Base-by-base conservation (phyloP, 2,888 invertebrate species). In the Sphinx pinastri region DNA sequence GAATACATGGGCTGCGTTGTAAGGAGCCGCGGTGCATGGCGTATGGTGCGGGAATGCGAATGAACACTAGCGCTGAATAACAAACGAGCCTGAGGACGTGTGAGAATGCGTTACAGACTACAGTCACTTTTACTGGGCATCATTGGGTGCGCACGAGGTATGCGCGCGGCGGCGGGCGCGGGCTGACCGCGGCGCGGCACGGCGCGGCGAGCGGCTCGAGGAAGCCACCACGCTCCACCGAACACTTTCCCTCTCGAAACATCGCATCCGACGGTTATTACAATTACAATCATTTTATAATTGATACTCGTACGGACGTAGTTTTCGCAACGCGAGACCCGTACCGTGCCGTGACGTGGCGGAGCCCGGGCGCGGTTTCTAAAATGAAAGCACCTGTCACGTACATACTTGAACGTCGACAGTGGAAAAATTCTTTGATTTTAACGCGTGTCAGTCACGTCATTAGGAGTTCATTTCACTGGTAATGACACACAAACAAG, bases 171-270 rank as follows among this genome's bases (percentile, higher is more conserved):
- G 16, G 55, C 19, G 0, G 55, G 55, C 55, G 54, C 12, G 13
- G 11, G 51, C 12, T 5, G 51, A 51, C 38, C 38, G 51, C 10
- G 16, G 6, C 16, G 16, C 10, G 13, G 31, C 58, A 70, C 38
- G 72, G 68, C 67, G 66, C 59, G 68, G 71, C 80, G 77, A 77
- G 71, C 76, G 78, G 74, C 77, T 78, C 77, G 79, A 86, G 91
- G 90, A 89, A 90, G 84, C 82, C 81, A 81, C 77, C 77, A 84
- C 88, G 89, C 78, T 88, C 86, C 81, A 86, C 77, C 81, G 88
- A 84, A 79, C 86, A 91, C 93, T 93, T 94, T 94, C 93, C 90
- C 91, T 92, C 87, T 90, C 86, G 79, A 76, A 74, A 84, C 85
- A 81, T 83, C 83, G 84, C 84, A 89, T 85, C 87, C 85, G 84